phyloP scores from a whole-genome alignment of 2,888 invertebrate genomes.

The Alloplasta piceator region DNA sequence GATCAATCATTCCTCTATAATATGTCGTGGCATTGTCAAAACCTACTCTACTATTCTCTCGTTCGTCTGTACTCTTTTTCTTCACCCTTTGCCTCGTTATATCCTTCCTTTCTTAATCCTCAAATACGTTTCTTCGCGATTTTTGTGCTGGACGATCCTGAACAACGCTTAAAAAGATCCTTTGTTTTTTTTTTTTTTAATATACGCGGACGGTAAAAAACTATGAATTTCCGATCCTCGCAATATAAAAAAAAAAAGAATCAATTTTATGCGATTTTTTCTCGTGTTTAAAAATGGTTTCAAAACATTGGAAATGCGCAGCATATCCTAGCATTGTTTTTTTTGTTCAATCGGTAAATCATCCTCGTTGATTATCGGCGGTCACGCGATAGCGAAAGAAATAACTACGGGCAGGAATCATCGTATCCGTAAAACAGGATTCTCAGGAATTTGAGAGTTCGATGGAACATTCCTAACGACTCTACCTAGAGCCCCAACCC shows the following conservation, averaged over 20 bases:
- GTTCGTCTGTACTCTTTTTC: slow-evolving; percentile 41
- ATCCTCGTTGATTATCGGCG: too few relatives aligned
- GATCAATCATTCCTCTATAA: slow-evolving; percentile 31
- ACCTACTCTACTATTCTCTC: slow-evolving; percentile 67
- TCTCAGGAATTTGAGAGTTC: slow-evolving; percentile 18
- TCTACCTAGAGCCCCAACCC: not conserved
- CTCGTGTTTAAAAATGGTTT: not conserved
- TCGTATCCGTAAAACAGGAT: not conserved
- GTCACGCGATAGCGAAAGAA: not conserved
- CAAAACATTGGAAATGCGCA: slow-evolving; percentile 42
- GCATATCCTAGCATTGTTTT: slow-evolving; percentile 26
- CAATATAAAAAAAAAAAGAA: slow-evolving; percentile 17
- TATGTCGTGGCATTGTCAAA: slow-evolving; percentile 62
- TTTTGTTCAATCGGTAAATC: not conserved
- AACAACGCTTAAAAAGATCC: slow-evolving; percentile 23
- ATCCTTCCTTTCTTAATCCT: slow-evolving; percentile 45
- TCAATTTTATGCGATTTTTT: slow-evolving; percentile 22
- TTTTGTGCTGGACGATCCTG: slow-evolving; percentile 68
- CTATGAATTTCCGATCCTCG: too few relatives aligned
- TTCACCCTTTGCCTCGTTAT: slow-evolving; percentile 35
- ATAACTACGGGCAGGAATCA: slow-evolving; percentile 31
- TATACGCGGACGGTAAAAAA: slow-evolving; percentile 19
- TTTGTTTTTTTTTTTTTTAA: slow-evolving; percentile 30
- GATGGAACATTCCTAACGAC: not conserved
- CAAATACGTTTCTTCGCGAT: slow-evolving; percentile 64